Conservation (phyloP, 1,140 invertebrate genomes). For the Adelges cooleyi region DNA sequence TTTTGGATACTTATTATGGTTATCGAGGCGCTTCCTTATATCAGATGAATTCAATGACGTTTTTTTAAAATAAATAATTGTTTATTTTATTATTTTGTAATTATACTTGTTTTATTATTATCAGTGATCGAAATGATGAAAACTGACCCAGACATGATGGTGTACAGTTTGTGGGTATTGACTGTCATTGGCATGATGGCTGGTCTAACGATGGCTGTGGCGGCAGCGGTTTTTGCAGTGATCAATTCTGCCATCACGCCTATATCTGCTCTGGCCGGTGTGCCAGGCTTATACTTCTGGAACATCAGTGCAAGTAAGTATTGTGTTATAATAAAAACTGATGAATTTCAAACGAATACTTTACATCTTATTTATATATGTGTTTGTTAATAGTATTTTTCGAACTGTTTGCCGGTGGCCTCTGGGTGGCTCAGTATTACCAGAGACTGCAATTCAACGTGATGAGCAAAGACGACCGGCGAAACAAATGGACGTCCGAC, state of each 20-base stretch:
- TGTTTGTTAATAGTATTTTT: slow-evolving; percentile 49
- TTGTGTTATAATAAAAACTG: neutral
- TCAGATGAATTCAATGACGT: too few relatives aligned
- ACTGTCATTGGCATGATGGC: slow-evolving; percentile 53
- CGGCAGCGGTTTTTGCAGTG: slow-evolving; percentile 60
- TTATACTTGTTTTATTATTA: slow-evolving; percentile 5
- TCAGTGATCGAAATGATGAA: slow-evolving; percentile 49
- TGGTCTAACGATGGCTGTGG: slow-evolving; percentile 52
- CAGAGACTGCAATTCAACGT: slow-evolving; percentile 62
- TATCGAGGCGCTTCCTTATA: too few relatives aligned
- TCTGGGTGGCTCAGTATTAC: slow-evolving; percentile 66
- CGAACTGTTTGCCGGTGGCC: slow-evolving; percentile 51
- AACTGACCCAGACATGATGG: slow-evolving; percentile 52
- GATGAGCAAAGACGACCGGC: slow-evolving; percentile 58
- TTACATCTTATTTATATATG: slow-evolving; percentile 28
- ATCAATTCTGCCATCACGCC: slow-evolving; percentile 66
- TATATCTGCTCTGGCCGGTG: slow-evolving; percentile 55
- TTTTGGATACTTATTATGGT: too few relatives aligned
- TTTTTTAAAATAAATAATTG: too few relatives aligned
- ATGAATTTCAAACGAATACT: neutral
- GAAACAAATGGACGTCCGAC: slow-evolving; percentile 60
- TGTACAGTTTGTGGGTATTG: slow-evolving; percentile 57
- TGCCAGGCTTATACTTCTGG: slow-evolving; percentile 69
- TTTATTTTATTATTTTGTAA: too few relatives aligned
- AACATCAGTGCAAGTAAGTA: slow-evolving; percentile 60